Conservation (phyloP, 1,140 invertebrate genomes). For the Aricia agestis region DNA sequence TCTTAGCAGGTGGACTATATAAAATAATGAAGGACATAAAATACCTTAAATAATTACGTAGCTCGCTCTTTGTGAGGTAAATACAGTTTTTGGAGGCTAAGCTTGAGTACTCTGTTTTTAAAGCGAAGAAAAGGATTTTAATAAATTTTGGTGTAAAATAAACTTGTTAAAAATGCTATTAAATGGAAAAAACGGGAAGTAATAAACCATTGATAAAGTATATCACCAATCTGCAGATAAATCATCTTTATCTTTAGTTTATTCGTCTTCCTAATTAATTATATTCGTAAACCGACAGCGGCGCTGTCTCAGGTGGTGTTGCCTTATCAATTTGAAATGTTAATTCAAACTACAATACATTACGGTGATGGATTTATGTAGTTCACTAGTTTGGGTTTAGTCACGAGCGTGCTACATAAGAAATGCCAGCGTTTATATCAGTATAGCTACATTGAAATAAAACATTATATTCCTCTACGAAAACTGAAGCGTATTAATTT, state of each 20-base stretch:
- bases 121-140: neutral
- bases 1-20: constrained; percentile 19
- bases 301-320: constrained; percentile 6
- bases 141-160: neutral
- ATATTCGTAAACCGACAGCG: neutral
- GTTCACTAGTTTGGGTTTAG: neutral
- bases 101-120: neutral
- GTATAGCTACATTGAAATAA: too few relatives aligned
- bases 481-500: too few relatives aligned
- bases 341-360: constrained; percentile 13
- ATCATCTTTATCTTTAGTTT: neutral
- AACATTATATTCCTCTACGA: too few relatives aligned
- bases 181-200: too few relatives aligned
- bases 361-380: constrained; percentile 2
- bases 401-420: too few relatives aligned
- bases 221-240: neutral
- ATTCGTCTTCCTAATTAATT: neutral
- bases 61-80: neutral
- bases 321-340: constrained; percentile 10
- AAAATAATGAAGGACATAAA: constrained; percentile 12
- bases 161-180: neutral
- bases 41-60: neutral
- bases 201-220: neutral
- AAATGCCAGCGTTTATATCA: too few relatives aligned
- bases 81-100: neutral